Conservation (phyloP, 1,140 invertebrate genomes). For the Steinernema feltiae region DNA sequence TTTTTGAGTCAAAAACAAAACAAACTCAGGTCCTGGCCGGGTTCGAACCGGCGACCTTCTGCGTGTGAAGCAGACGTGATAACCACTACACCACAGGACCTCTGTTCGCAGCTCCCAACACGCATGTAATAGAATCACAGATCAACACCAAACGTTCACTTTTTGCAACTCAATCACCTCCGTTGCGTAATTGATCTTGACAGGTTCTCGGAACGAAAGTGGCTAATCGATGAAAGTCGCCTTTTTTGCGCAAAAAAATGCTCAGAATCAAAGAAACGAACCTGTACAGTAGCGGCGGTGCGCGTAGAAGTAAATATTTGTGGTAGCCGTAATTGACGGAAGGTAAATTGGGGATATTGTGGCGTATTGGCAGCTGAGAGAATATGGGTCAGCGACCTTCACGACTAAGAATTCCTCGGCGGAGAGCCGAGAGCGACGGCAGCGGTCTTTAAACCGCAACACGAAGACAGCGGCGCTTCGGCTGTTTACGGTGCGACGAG, state of each 20-base stretch:
- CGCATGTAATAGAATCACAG: too few species aligned
- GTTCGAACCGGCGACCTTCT: conserved; percentile 44
- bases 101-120: too few species aligned
- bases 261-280: neutral
- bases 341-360: neutral
- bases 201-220: too few species aligned
- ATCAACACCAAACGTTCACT: too few species aligned
- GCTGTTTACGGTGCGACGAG: neutral
- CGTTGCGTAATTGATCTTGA: too few species aligned
- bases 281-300: neutral
- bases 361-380: neutral
- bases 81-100: conserved; percentile 36
- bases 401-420: neutral
- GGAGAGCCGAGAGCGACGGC: neutral
- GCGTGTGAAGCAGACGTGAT: conserved; percentile 44
- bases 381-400: neutral
- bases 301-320: neutral
- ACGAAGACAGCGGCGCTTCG: neutral
- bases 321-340: neutral
- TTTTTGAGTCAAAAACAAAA: too few species aligned
- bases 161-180: too few species aligned
- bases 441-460: neutral
- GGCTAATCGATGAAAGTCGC: too few species aligned
- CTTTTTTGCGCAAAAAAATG: too few species aligned
- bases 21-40: conserved; percentile 36